Conservation (phyloP, 2,888 invertebrate genomes). For the Horisme vitalbata region DNA sequence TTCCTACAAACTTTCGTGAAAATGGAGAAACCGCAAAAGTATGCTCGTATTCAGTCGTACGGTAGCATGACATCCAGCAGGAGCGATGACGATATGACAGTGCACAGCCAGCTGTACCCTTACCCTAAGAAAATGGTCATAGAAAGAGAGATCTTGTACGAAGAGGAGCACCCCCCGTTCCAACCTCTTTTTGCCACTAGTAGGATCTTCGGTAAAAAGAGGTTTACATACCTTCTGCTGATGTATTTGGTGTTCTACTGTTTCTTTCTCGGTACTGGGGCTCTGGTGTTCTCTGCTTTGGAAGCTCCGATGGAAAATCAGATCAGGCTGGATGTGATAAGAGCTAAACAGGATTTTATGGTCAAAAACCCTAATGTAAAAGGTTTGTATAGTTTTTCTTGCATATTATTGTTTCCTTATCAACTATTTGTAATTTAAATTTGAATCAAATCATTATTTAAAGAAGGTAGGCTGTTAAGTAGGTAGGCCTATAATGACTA, state of each 20-base stretch:
- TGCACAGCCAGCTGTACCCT: constrained; percentile 71
- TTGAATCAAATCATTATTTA: too few relatives aligned
- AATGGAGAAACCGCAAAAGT: constrained; percentile 62
- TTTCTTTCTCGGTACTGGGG: constrained; percentile 85
- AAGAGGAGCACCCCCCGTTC: constrained; percentile 73
- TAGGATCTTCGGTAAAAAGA: constrained; percentile 76
- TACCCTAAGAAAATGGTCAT: constrained; percentile 73
- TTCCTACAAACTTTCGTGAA: too few relatives aligned
- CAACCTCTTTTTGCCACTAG: constrained; percentile 67
- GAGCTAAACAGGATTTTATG: constrained; percentile 81
- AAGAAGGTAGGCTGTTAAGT: too few relatives aligned
- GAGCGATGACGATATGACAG: constrained; percentile 75
- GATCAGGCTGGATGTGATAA: constrained; percentile 73
- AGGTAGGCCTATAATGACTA: too few relatives aligned
- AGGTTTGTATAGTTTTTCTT: constrained; percentile 69
- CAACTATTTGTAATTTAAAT: too few relatives aligned
- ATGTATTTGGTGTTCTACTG: constrained; percentile 83
- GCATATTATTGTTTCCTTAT: too few relatives aligned
- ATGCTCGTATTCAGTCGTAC: constrained; percentile 67
- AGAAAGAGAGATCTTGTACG: constrained; percentile 67
- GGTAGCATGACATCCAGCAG: constrained; percentile 70
- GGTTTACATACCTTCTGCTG: constrained; percentile 78
- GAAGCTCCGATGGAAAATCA: constrained; percentile 85
- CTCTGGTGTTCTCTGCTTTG: constrained; percentile 85
- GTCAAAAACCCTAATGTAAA: constrained; percentile 82